These are phyloP conservation scores for Empidonax traillii DNA, from an alignment of 2,113 vertebrate genomes.

Conservation along the genomic window DNA sequence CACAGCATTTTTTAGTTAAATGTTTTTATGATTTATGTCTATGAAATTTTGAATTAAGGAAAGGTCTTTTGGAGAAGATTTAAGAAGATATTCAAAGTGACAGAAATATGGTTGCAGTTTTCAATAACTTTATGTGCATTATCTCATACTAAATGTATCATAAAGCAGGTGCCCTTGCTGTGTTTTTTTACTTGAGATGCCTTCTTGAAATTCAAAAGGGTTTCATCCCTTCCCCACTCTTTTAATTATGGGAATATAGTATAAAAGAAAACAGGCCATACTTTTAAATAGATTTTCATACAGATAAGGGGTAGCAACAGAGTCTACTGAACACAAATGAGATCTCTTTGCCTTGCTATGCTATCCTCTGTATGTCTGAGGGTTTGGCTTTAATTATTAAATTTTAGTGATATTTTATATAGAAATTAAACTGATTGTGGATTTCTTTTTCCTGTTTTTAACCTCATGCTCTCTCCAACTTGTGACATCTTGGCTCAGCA, in stretches of 20 bases:
- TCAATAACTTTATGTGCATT: background rate
- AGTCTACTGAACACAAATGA: background rate
- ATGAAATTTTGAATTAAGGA: background rate
- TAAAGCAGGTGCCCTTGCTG: background rate
- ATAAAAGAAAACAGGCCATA: background rate
- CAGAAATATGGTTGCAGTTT: background rate
- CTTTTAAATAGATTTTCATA: background rate
- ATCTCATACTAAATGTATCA: background rate
- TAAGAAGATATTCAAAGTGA: background rate
- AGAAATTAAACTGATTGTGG: conserved; percentile 24
- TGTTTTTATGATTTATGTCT: background rate
- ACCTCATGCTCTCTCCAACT: background rate
- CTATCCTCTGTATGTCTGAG: background rate
- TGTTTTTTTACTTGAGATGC: background rate
- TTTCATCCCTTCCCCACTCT: background rate
- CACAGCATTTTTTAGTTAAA: background rate
- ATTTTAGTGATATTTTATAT: background rate
- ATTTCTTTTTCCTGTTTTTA: conserved; percentile 16
- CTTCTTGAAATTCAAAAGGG: background rate
- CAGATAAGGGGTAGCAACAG: background rate
- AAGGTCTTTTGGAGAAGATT: background rate
- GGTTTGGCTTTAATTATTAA: background rate
- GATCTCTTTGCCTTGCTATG: background rate
- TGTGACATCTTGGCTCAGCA: conserved; percentile 50
- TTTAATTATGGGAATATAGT: background rate